Percentiles rank a stretch among this genome's conserved stretches.
Evolutionary conservation across 2,797 vertebrate species (phyloP).

Genomic region (Lepus oiostolus): DNA sequence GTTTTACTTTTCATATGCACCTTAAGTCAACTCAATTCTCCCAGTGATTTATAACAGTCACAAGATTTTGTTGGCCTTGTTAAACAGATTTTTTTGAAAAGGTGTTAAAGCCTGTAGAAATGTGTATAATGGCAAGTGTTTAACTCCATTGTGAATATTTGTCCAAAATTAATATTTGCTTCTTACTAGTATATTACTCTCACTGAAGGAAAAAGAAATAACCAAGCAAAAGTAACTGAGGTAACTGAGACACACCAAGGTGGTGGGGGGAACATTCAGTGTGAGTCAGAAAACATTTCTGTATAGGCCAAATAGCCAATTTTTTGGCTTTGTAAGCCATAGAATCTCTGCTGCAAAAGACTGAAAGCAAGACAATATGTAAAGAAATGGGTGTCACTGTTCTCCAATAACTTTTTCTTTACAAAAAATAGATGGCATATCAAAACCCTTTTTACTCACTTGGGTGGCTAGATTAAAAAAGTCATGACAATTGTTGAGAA

Average conservation of each 20-base stretch:
- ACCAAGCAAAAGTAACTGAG: not conserved
- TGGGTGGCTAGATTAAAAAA: constrained; percentile 17
- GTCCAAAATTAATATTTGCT: constrained; percentile 65
- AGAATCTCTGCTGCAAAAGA: not conserved
- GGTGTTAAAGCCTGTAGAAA: not conserved
- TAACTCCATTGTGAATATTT: constrained; percentile 36
- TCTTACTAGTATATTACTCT: constrained; percentile 30
- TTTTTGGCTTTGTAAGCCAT: not conserved
- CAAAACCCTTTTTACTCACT: not conserved
- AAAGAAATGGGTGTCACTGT: not conserved
- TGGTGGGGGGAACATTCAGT: not conserved
- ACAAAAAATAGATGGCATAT: not conserved
- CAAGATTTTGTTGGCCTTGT: constrained; percentile 65
- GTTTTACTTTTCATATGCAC: constrained; percentile 62
- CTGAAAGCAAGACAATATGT: not conserved
- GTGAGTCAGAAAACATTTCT: constrained; percentile 3
- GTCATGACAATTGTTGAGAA: not conserved
- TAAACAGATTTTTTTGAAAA: constrained; percentile 32
- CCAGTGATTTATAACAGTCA: constrained; percentile 7
- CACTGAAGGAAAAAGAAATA: constrained; percentile 31
- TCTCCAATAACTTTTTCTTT: not conserved
- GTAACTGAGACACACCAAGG: not conserved
- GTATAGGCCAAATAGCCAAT: not conserved
- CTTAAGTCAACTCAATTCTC: constrained; percentile 55
- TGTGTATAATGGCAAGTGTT: not conserved